Conservation (phyloP, 2,888 invertebrate genomes). For the Hipparchia semele region DNA sequence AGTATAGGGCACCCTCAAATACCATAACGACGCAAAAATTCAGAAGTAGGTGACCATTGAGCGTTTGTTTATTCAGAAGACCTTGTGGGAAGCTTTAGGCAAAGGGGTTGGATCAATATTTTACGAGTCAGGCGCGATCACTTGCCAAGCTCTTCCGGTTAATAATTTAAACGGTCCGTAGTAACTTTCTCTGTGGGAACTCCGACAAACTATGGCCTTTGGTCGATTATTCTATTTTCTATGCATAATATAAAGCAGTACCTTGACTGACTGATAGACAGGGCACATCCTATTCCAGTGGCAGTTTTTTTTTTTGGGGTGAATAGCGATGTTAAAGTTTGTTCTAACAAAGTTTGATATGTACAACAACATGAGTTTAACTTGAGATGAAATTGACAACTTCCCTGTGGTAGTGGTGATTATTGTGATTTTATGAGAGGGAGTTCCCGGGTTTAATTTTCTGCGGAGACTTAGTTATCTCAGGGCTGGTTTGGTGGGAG, state of each 20-base stretch:
- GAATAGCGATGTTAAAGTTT: too few relatives aligned
- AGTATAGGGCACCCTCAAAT: not conserved
- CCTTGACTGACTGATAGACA: too few relatives aligned
- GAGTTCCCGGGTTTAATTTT: too few relatives aligned
- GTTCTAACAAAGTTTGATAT: too few relatives aligned
- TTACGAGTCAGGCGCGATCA: conserved; percentile 24
- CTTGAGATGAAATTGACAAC: too few relatives aligned
- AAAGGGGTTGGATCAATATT: conserved; percentile 51
- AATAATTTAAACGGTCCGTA: conserved; percentile 31
- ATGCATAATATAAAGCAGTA: not conserved
- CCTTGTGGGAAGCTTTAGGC: conserved; percentile 43
- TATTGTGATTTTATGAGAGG: too few relatives aligned
- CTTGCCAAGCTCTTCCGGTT: conserved; percentile 37
- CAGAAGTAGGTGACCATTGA: conserved; percentile 28
- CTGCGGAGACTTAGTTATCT: too few relatives aligned
- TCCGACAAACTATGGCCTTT: not conserved
- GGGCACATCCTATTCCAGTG: too few relatives aligned
- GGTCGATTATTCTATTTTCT: not conserved
- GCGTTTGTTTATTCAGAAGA: conserved; percentile 54
- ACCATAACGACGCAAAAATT: not conserved
- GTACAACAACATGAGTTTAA: too few relatives aligned
- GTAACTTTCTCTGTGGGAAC: conserved; percentile 10
- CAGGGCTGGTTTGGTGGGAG: too few relatives aligned
- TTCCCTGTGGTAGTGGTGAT: too few relatives aligned
- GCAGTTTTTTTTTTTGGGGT: too few relatives aligned